phyloP scores from a whole-genome alignment of 1,140 invertebrate species.

The Drosophila sproati region DNA sequence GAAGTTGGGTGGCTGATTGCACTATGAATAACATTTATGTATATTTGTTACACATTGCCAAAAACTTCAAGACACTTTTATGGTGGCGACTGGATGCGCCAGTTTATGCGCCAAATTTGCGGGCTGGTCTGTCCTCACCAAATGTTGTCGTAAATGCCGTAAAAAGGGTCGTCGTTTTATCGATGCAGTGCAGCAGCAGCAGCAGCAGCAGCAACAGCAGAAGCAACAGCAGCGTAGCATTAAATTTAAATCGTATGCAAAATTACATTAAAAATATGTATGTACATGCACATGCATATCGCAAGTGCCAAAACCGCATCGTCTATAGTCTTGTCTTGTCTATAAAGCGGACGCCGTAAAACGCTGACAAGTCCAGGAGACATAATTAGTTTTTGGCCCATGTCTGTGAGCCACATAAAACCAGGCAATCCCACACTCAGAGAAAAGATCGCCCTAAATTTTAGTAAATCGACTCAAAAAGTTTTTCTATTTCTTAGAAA shows the following conservation, averaged over 20 bases:
- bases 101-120: constrained; percentile 49
- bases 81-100: constrained; percentile 43
- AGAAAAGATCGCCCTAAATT: no score
- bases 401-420: constrained; percentile 46
- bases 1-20: background rate
- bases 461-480: no score
- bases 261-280: constrained; percentile 64
- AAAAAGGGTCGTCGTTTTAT: constrained; percentile 49
- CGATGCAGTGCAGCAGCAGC: constrained; percentile 51
- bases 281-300: constrained; percentile 6
- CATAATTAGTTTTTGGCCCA: constrained; percentile 63
- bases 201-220: constrained; percentile 18
- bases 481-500: no score
- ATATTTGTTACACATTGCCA: constrained; percentile 48
- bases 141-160: constrained; percentile 48
- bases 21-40: constrained; percentile 42
- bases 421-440: no score
- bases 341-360: constrained; percentile 28
- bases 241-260: constrained; percentile 68
- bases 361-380: constrained; percentile 16
- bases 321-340: background rate
- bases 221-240: constrained; percentile 7
- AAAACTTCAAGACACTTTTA: constrained; percentile 41
- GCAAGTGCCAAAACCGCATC: constrained; percentile 34
- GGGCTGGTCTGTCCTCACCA: constrained; percentile 16